A percentile compares a stretch with the other conserved stretches of the same genome.
Conservation (phyloP, 2,888 invertebrate genomes). For the Harpalus rubripes region DNA sequence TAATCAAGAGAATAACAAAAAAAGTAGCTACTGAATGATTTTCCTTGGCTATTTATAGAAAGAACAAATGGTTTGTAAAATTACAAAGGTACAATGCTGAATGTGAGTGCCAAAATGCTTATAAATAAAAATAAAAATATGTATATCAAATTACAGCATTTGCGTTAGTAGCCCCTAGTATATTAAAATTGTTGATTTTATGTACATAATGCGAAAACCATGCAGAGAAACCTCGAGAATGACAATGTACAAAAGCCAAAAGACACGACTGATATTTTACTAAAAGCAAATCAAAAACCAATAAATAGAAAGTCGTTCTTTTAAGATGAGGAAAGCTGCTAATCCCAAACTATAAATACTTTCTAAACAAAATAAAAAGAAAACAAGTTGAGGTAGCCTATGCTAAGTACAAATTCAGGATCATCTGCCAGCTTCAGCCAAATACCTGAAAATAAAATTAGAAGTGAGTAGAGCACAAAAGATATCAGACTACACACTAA, state of each 20-base stretch:
- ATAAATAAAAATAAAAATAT: constrained; percentile 28
- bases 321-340: constrained; percentile 16
- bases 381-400: constrained; percentile 36
- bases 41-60: background rate
- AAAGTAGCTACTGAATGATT: no score
- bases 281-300: constrained; percentile 40
- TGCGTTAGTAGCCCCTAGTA: constrained; percentile 21
- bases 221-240: constrained; percentile 13
- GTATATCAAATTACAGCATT: constrained; percentile 7
- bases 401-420: constrained; percentile 46
- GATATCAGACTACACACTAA: constrained; percentile 53
- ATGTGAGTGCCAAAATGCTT: background rate
- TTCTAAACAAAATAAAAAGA: constrained; percentile 28
- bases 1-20: background rate
- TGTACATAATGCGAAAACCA: constrained; percentile 31
- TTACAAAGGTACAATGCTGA: background rate
- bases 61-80: background rate
- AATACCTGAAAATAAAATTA: constrained; percentile 65
- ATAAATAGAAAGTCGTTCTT: constrained; percentile 11
- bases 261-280: background rate
- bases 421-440: constrained; percentile 57
- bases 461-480: constrained; percentile 58
- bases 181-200: constrained; percentile 11
- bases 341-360: constrained; percentile 9
- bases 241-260: constrained; percentile 31